A percentile compares a stretch with the other conserved stretches of the same genome.
These are phyloP conservation scores for Tetragonisca angustula DNA, from an alignment of 2,888 invertebrate species.

Conservation along the genomic window DNA sequence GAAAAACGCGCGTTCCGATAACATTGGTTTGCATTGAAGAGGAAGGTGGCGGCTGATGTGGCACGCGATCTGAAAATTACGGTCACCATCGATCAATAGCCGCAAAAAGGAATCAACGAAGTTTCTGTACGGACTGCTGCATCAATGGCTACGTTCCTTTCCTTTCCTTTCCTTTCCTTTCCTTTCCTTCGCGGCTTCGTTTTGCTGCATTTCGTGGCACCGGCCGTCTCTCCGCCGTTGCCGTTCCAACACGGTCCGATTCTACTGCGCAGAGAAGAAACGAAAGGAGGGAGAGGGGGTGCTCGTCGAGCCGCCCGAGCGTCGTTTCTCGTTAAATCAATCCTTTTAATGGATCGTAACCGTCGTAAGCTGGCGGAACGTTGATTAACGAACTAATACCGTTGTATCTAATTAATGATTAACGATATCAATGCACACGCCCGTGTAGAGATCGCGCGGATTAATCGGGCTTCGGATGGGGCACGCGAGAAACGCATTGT, in stretches of 20 bases:
- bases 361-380: background rate
- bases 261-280: background rate
- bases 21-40: slow-evolving; percentile 63
- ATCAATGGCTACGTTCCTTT: slow-evolving; percentile 59
- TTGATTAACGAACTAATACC: slow-evolving; percentile 46
- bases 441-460: slow-evolving; percentile 58
- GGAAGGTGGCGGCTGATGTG: slow-evolving; percentile 67
- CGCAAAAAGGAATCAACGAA: slow-evolving; percentile 64
- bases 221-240: background rate
- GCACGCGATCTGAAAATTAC: slow-evolving; percentile 73
- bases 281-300: too few species aligned
- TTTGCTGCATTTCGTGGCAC: slow-evolving; percentile 1
- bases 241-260: background rate
- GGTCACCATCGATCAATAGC: slow-evolving; percentile 69
- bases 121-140: slow-evolving; percentile 58
- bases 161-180: slow-evolving; percentile 18
- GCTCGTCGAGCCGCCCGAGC: too few species aligned
- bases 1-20: slow-evolving; percentile 66
- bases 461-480: slow-evolving; percentile 52
- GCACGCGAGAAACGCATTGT: slow-evolving; percentile 70
- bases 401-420: slow-evolving; percentile 59
- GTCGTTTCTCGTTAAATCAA: slow-evolving; percentile 17
- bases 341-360: slow-evolving; percentile 14
- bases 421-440: slow-evolving; percentile 49
- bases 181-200: background rate